Evolutionary conservation across 2,113 vertebrate species (phyloP), one percentile per base, ranked within the genome.

Genomic region (Cottus gobio): DNA sequence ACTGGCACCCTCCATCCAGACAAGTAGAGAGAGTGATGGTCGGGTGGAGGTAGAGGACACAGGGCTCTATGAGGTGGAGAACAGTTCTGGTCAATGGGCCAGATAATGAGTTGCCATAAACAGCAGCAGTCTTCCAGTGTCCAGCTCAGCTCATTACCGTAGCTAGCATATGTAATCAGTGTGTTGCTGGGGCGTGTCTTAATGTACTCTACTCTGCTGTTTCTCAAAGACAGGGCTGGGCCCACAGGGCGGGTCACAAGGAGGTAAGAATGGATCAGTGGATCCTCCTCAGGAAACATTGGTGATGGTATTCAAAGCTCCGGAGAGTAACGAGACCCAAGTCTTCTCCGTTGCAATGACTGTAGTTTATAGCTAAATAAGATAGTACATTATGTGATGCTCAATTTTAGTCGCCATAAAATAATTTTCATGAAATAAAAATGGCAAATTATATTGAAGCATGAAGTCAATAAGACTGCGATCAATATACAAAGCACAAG

Each of bases 51-150:
- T 92, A 93, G 89, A 94, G 93, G 93, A 94, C 93, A 94, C 89
- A 50, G 85, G 89, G 75, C 76, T 91, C 92, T 89, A 85, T 93
- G 90, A 91, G 92, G 93, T 93, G 93, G 88, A 87, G 91, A 93
- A 90, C 90, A 93, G 91, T 93, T 91, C 90, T 94, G 92, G 92
- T 94, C 93, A 94, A 94, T 94, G 93, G 93, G 91, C 92, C 93
- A 92, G 92, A 94, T 94, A 94, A 94, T 94, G 93, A 93, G 92
- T 94, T 93, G 85, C 92, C 92, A 94, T 94, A 94, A 93, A 94
- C 93, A 94, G 93, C 90, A 89, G 92, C 90, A 91, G 88, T 91
- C 91, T 88, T 93, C 84, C 89, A 89, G 80, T 90, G 92, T 93
- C 91, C 93, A 93, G 90, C 91, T 92, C 92, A 90, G 90, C 90